phyloP scores from a whole-genome alignment of 2,797 vertebrate species.

The Percopsis omiscomaycus region DNA sequence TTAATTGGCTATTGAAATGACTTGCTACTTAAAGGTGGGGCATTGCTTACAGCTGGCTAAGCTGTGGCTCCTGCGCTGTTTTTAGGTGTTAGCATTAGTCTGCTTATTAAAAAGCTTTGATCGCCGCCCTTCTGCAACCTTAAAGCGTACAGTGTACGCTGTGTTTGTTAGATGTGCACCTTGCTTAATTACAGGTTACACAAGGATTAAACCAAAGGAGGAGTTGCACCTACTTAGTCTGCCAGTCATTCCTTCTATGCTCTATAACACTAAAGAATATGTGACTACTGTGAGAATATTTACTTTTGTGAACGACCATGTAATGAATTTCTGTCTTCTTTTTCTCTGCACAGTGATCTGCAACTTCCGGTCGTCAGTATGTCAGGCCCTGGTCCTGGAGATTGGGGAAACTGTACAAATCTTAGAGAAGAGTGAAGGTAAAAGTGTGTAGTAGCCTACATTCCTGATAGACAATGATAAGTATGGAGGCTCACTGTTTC shows the following conservation, averaged over 20 bases:
- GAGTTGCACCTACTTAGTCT: conserved; percentile 1
- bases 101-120: conserved; percentile 53
- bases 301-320: conserved; percentile 3
- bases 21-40: conserved; percentile 64
- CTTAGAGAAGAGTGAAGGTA: conserved; percentile 97
- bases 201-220: conserved; percentile 13
- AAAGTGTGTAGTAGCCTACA: conserved; percentile 32
- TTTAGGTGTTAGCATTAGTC: conserved; percentile 58
- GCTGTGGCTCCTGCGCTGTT: conserved; percentile 49
- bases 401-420: conserved; percentile 98
- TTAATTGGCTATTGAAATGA: conserved; percentile 73
- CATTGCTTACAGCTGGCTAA: conserved; percentile 66
- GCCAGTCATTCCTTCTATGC: conserved; percentile 4
- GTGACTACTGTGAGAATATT: background rate
- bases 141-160: conserved; percentile 32
- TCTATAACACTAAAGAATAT: background rate
- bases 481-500: too few species aligned
- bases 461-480: background rate
- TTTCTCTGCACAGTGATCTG: conserved; percentile 84
- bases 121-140: conserved; percentile 16
- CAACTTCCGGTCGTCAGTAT: conserved; percentile 92
- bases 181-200: conserved; percentile 32
- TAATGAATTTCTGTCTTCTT: conserved; percentile 22
- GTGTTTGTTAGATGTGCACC: conserved; percentile 7
- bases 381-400: conserved; percentile 93